A percentile compares a stretch with the other conserved stretches of the same genome.
These are phyloP conservation scores for Arrhamphus sclerolepis DNA, from an alignment of 2,797 vertebrate genomes.

Conservation along the genomic window DNA sequence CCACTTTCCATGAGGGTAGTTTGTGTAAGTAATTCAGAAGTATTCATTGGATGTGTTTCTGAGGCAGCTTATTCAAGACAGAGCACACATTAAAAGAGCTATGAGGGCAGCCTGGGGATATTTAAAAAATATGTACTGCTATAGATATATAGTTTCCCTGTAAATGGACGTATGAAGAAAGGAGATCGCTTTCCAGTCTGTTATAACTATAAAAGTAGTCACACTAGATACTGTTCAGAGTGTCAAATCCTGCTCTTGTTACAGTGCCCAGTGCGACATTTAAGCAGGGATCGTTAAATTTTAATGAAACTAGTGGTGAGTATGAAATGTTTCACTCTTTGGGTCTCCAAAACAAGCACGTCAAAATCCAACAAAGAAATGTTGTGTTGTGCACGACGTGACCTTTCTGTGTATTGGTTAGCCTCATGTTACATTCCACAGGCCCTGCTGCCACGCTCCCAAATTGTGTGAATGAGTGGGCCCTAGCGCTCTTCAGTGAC, in stretches of 20 bases:
- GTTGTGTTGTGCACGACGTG: not conserved
- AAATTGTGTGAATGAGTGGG: too few species aligned
- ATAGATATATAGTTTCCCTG: not conserved
- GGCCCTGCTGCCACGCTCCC: too few species aligned
- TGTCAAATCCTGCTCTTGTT: not conserved
- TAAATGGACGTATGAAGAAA: not conserved
- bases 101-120: not conserved
- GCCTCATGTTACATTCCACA: too few species aligned
- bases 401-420: too few species aligned
- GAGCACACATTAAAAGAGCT: not conserved
- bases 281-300: not conserved
- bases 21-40: not conserved
- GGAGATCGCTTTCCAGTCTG: not conserved
- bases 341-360: not conserved
- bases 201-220: not conserved
- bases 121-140: not conserved
- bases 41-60: not conserved
- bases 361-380: too few species aligned
- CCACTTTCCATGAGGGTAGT: not conserved
- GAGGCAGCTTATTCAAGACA: not conserved
- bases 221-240: not conserved
- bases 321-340: not conserved
- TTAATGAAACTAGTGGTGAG: not conserved
- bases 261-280: slow-evolving; percentile 6
- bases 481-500: too few species aligned